Evolutionary conservation across 2,888 invertebrate genomes (phyloP), one percentile per base, ranked within the genome.

Genomic region (Hemithea aestivaria): DNA sequence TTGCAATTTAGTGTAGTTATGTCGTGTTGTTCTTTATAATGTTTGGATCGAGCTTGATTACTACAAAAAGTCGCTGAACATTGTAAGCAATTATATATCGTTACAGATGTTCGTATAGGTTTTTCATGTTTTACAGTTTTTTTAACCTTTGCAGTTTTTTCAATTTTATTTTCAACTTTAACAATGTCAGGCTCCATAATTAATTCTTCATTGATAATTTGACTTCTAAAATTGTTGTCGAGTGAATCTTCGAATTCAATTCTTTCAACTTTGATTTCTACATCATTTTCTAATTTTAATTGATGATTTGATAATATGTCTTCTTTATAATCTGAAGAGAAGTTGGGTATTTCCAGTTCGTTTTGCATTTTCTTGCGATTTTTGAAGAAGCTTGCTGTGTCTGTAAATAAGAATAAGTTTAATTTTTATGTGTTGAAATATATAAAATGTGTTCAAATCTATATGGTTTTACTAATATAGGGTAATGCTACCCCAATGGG

Each of bases 1-100:
- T 57, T 29, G 12, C 70, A 70, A 61, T 31, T 61, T 56, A 21
- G 57, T 62, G 24, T 26, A 20, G 49, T 50, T 29, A 4, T n/a
- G n/a, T 16, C 30, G 26, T 41, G 50, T 27, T 10, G 10, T 33
- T 27, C 40, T 1, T 0, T 32, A 23, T 41, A 56, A 54, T 33
- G 52, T 1, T 53, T 52, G 53, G 7, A 1, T 16, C 16, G 2
- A 16, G 16, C 16, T 16, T 16, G 16, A 5, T 16, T 16, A 16
- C 16, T 16, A 5, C 16, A 16, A 16, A 16, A 16, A 16, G 16
- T 16, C 5, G 2, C 16, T 16, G 16, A 4, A 16, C 16, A 16
- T 16, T 16, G 16, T 4, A 4, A 5, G 16, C 16, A 16, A 16
- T 16, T 16, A 16, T 16, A 16, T 4, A 16, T 5, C 2, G 16